phyloP scores from a whole-genome alignment of 2,888 invertebrate genomes.

The Bedellia somnulentella region DNA sequence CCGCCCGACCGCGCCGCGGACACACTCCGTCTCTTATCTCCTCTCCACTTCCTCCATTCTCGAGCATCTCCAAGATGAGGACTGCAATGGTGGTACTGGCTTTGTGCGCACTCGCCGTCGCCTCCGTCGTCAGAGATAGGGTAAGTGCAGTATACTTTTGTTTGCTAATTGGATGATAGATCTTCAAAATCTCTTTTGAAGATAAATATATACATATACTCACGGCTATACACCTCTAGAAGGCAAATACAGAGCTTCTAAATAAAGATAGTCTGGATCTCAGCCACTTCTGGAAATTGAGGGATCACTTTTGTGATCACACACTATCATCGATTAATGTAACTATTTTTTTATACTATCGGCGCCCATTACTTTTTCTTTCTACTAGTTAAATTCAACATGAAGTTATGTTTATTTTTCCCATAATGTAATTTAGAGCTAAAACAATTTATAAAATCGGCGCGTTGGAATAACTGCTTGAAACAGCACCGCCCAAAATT shows the following conservation, averaged over 20 bases:
- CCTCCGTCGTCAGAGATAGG: slow-evolving; percentile 27
- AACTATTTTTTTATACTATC: too few relatives aligned
- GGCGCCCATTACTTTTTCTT: too few relatives aligned
- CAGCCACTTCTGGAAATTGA: not conserved
- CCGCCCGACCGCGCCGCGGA: slow-evolving; percentile 8
- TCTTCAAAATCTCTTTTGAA: not conserved
- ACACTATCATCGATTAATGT: not conserved
- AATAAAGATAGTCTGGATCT: not conserved
- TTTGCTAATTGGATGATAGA: too few relatives aligned
- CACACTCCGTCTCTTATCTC: slow-evolving; percentile 7
- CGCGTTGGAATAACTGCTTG: too few relatives aligned
- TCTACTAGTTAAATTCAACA: too few relatives aligned
- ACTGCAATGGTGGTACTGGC: slow-evolving; percentile 20
- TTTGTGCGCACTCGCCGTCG: slow-evolving; percentile 20
- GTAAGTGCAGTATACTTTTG: slow-evolving; percentile 20
- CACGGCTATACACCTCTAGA: not conserved
- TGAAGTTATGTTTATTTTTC: too few relatives aligned
- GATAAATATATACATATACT: not conserved
- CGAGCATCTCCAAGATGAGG: slow-evolving; percentile 22
- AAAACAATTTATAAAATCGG: too few relatives aligned
- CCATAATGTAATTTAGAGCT: too few relatives aligned
- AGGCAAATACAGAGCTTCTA: too few relatives aligned
- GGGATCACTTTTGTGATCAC: not conserved
- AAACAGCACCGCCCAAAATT: too few relatives aligned
- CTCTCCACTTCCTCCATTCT: slow-evolving; percentile 6